A percentile compares a stretch with the other conserved stretches of the same genome.
phyloP scores from a whole-genome alignment of 1,140 invertebrate genomes.

The Diprion similis region DNA sequence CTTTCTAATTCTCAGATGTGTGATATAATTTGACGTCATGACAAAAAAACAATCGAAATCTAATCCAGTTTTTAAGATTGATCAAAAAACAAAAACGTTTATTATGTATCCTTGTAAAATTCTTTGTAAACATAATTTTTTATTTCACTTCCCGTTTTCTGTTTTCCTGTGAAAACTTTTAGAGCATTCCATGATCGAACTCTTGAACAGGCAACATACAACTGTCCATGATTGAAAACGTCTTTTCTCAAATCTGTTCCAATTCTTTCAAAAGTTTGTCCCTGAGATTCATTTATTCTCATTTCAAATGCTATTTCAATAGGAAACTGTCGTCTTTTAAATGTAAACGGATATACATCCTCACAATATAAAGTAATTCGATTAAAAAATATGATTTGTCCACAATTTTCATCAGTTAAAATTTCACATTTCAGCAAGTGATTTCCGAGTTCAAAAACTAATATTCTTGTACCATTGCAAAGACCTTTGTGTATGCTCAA shows the following conservation, averaged over 20 bases:
- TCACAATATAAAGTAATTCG: slow-evolving; percentile 26
- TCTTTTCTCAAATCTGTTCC: slow-evolving; percentile 43
- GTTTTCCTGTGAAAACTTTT: too few species aligned
- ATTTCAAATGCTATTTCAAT: slow-evolving; percentile 59
- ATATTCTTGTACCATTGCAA: slow-evolving; percentile 28
- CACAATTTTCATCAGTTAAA: slow-evolving; percentile 25
- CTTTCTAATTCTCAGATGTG: too few species aligned
- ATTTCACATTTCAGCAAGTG: slow-evolving; percentile 33
- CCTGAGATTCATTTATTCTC: slow-evolving; percentile 59
- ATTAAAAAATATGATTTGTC: slow-evolving; percentile 28
- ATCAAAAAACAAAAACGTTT: slow-evolving; percentile 27
- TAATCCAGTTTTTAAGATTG: slow-evolving; percentile 18
- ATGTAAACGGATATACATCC: slow-evolving; percentile 20
- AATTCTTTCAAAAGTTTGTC: slow-evolving; percentile 38
- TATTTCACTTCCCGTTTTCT: too few species aligned
- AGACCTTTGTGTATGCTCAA: slow-evolving; percentile 19
- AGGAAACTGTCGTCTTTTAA: slow-evolving; percentile 35
- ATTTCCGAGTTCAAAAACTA: slow-evolving; percentile 28
- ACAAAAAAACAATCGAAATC: slow-evolving; percentile 38
- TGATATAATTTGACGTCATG: too few species aligned
- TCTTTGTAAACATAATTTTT: too few species aligned
- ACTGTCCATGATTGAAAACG: slow-evolving; percentile 43
- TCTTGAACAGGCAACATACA: slow-evolving; percentile 24
- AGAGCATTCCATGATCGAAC: slow-evolving; percentile 19
- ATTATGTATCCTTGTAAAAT: too few species aligned